These are phyloP conservation scores for Diprion similis DNA, from an alignment of 1,140 invertebrate species.

Conservation along the genomic window DNA sequence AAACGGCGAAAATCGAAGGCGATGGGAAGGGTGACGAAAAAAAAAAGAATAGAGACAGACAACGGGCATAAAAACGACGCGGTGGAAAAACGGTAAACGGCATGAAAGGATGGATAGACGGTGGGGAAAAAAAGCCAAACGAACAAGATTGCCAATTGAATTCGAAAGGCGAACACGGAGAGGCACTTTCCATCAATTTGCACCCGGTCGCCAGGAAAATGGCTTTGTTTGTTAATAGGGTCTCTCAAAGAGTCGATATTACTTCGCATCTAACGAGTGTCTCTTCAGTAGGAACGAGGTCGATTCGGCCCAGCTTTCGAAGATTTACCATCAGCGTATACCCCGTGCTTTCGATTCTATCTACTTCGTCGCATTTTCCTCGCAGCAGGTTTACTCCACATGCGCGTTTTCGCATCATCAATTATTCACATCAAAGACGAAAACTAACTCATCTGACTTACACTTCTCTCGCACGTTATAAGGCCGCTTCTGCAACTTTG, in stretches of 20 bases:
- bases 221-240: slow-evolving; percentile 5
- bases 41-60: not conserved
- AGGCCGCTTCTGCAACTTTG: no score
- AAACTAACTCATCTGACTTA: no score
- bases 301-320: not conserved
- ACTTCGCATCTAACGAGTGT: not conserved
- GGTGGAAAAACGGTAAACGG: not conserved
- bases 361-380: no score
- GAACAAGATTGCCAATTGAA: slow-evolving; percentile 3
- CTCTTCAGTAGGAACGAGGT: not conserved
- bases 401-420: no score
- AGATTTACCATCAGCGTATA: no score
- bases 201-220: not conserved
- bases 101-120: not conserved
- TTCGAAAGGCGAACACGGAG: not conserved
- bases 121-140: not conserved
- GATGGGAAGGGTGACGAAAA: not conserved
- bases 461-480: no score
- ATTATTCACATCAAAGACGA: no score
- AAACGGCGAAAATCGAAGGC: no score
- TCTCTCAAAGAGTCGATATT: not conserved
- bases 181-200: slow-evolving; percentile 2
- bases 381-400: no score
- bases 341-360: no score
- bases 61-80: no score